These are phyloP conservation scores for Vandiemenella viatica DNA, from an alignment of 2,888 invertebrate species.

Conservation along the genomic window DNA sequence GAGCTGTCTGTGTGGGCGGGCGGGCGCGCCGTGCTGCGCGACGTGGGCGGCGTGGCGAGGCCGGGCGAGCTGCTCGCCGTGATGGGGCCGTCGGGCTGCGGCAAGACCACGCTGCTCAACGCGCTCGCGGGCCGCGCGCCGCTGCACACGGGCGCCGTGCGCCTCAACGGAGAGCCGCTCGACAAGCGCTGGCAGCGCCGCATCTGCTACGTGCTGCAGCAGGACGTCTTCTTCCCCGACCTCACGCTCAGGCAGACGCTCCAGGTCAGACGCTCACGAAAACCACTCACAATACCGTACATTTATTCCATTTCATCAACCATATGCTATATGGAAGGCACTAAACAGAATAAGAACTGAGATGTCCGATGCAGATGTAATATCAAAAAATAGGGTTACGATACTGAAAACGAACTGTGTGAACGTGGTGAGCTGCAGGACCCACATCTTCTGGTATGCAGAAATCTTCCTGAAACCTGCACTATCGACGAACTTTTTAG, in stretches of 20 bases:
- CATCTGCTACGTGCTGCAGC: slow-evolving; percentile 65
- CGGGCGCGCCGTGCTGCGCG: slow-evolving; percentile 45
- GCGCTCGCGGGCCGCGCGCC: slow-evolving; percentile 54
- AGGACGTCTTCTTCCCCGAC: slow-evolving; percentile 67
- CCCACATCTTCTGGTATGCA: too few species aligned
- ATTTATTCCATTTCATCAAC: not conserved
- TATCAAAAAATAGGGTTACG: too few species aligned
- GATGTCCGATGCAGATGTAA: too few species aligned
- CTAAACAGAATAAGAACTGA: too few species aligned
- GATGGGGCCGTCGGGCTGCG: slow-evolving; percentile 63
- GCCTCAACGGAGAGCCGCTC: slow-evolving; percentile 46
- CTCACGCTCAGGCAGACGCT: slow-evolving; percentile 62
- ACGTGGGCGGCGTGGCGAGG: slow-evolving; percentile 56
- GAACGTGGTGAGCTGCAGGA: too few species aligned
- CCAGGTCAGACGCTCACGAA: slow-evolving; percentile 35
- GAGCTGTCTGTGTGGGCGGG: slow-evolving; percentile 36
- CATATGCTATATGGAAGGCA: too few species aligned
- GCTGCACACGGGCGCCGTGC: slow-evolving; percentile 48
- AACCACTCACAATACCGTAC: too few species aligned
- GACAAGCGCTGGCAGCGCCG: slow-evolving; percentile 50
- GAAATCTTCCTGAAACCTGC: too few species aligned
- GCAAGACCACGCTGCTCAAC: slow-evolving; percentile 68
- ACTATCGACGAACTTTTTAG: too few species aligned
- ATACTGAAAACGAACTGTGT: too few species aligned
- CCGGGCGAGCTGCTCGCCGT: slow-evolving; percentile 66